Percentiles rank a stretch among this genome's conserved stretches.
These are phyloP conservation scores for Carabus problematicus DNA, from an alignment of 2,888 invertebrate species.

Conservation along the genomic window DNA sequence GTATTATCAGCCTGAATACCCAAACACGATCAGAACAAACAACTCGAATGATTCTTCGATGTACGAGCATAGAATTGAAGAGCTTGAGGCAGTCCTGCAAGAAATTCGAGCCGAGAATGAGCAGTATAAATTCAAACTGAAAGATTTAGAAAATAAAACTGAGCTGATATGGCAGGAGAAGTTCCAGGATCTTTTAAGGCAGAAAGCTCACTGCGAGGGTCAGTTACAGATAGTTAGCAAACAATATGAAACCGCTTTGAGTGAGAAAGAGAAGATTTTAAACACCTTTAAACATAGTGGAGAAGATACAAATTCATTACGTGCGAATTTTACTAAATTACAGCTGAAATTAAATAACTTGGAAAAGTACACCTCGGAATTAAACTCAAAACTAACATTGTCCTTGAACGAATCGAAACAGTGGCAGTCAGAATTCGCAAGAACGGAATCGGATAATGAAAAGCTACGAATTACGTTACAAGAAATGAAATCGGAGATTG, in stretches of 20 bases:
- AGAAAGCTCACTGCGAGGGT: conserved; percentile 40
- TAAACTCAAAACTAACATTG: conserved; percentile 35
- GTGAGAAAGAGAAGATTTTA: conserved; percentile 35
- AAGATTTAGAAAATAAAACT: conserved; percentile 38
- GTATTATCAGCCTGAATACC: conserved; percentile 17
- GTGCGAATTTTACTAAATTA: conserved; percentile 26
- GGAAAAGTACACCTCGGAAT: conserved; percentile 28
- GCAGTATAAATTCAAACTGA: conserved; percentile 37
- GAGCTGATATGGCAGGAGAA: conserved; percentile 41
- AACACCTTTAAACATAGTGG: conserved; percentile 21
- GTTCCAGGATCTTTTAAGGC: conserved; percentile 37
- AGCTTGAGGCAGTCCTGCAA: conserved; percentile 30
- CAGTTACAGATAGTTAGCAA: conserved; percentile 30
- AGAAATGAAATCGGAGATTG: conserved; percentile 41
- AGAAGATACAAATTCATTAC: conserved; percentile 30
- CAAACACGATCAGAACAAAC: conserved; percentile 11
- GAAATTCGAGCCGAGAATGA: conserved; percentile 36
- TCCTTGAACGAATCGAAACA: conserved; percentile 34
- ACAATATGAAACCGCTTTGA: conserved; percentile 32
- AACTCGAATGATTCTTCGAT: conserved; percentile 11
- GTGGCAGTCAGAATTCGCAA: conserved; percentile 32
- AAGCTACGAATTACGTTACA: conserved; percentile 38
- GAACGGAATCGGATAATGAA: conserved; percentile 39
- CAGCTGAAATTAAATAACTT: conserved; percentile 36
- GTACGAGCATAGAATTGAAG: conserved; percentile 37